phyloP scores from a whole-genome alignment of 2,113 vertebrate genomes.

The Halichoeres trimaculatus region DNA sequence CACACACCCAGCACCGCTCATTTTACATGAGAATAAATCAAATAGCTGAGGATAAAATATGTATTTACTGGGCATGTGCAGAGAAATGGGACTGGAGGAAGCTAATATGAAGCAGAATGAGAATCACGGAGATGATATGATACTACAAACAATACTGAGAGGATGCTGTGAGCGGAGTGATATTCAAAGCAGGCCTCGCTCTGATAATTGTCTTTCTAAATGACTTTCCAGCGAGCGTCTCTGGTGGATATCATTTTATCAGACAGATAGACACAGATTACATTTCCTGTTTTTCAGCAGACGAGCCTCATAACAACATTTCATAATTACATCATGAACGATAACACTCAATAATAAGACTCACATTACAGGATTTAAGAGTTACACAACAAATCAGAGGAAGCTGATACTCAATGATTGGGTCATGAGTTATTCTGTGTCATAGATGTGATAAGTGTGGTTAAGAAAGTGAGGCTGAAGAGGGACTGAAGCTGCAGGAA shows the following conservation, averaged over 20 bases:
- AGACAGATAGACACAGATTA: neutral
- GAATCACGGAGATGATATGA: slow-evolving; percentile 10
- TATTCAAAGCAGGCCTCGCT: neutral
- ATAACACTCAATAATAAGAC: too few species aligned
- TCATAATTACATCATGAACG: neutral
- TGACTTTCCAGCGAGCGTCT: neutral
- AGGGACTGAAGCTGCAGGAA: too few species aligned
- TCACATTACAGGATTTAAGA: too few species aligned
- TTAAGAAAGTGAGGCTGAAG: too few species aligned
- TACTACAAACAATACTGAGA: neutral
- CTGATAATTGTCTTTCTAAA: neutral
- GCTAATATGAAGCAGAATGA: slow-evolving; percentile 14
- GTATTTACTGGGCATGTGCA: slow-evolving; percentile 4
- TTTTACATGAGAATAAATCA: slow-evolving; percentile 31
- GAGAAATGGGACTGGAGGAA: neutral
- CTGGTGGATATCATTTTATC: neutral
- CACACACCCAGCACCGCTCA: slow-evolving; percentile 16
- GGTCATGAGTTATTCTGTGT: too few species aligned
- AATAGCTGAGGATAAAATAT: slow-evolving; percentile 13
- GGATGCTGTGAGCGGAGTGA: neutral
- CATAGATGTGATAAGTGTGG: too few species aligned
- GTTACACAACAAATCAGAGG: neutral
- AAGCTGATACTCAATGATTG: too few species aligned
- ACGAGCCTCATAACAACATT: too few species aligned
- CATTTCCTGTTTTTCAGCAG: neutral